Percentiles rank a stretch among this genome's conserved stretches.
Conservation (phyloP, 1,140 invertebrate species). For the Drosophila rhopaloa region DNA sequence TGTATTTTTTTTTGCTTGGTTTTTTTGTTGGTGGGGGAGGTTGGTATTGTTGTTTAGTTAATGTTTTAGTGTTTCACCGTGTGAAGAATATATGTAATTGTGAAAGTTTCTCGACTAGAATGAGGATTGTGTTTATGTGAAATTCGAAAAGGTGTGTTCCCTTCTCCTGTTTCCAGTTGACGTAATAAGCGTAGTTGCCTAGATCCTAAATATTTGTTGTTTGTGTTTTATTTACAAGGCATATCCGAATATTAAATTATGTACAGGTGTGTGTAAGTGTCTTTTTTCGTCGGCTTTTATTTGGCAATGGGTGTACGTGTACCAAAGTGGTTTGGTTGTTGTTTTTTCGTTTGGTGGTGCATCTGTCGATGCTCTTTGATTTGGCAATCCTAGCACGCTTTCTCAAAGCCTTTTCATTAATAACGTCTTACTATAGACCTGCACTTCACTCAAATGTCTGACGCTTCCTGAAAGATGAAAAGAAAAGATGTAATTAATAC, state of each 20-base stretch:
- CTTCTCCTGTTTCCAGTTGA: slow-evolving; percentile 38
- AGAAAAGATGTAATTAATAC: too few species aligned
- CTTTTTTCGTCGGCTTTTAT: slow-evolving; percentile 8
- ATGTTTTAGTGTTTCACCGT: slow-evolving; percentile 29
- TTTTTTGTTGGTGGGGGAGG: slow-evolving; percentile 20
- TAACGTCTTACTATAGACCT: not conserved
- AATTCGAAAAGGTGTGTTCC: slow-evolving; percentile 43
- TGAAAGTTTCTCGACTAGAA: slow-evolving; percentile 51
- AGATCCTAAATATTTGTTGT: slow-evolving; percentile 47
- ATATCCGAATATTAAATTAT: slow-evolving; percentile 8
- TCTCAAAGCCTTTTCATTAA: slow-evolving; percentile 8
- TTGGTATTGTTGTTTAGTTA: slow-evolving; percentile 10
- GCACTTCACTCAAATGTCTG: slow-evolving; percentile 6
- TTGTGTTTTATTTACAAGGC: slow-evolving; percentile 37
- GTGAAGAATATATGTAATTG: slow-evolving; percentile 35
- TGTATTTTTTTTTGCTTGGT: not conserved
- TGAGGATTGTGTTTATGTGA: slow-evolving; percentile 51
- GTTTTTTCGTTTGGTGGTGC: not conserved
- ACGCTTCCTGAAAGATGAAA: slow-evolving; percentile 6
- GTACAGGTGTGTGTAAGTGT: slow-evolving; percentile 12
- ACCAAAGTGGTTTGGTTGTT: slow-evolving; percentile 8
- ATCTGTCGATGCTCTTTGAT: slow-evolving; percentile 29
- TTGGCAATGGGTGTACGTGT: slow-evolving; percentile 8
- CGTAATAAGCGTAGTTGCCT: slow-evolving; percentile 59
- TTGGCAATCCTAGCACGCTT: slow-evolving; percentile 26